Evolutionary conservation across 2,888 invertebrate species (phyloP), one percentile per base, ranked within the genome.

Genomic region (Leucophora obtusa): DNA sequence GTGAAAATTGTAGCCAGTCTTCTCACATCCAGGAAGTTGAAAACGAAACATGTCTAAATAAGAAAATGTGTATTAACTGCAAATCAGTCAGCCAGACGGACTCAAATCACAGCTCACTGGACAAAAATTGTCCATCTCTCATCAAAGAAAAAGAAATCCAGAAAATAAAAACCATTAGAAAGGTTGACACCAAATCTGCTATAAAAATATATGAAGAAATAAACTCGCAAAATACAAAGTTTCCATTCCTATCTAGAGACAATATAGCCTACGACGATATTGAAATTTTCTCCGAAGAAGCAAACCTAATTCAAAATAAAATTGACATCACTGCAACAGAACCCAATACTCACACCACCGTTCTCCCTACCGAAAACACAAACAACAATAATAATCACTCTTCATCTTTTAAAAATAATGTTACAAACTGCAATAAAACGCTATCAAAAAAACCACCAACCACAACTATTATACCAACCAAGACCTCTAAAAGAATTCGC

Each of bases 71-170:
- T 56, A 50, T 73, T 4, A 63, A 63, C 47, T 73, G 58, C n/a
- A 21, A 47, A 65, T 14, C 73, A 73, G 18, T 50, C 24, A 17
- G 18, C 73, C n/a, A n/a, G n/a, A n/a, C n/a, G n/a, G n/a, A n/a
- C n/a, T n/a, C n/a, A n/a, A n/a, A n/a, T n/a, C n/a, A n/a, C n/a
- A n/a, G n/a, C n/a, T n/a, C n/a, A 28, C 8, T 43, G 0, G 51
- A 51, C 15, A 59, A 50, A 59, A 65, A 59, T 33, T 73, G 58
- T 24, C 72, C 54, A 5, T 10, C 63, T 35, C 50, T 73, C 35
- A 3, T 58, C 17, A 43, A 47, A 17, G 54, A 66, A 18, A 65
- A 65, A 43, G 63, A 73, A 65, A 50, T 73, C 3, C 65, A 73
- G 63, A 50, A 50, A 0, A 73, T 73, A 14, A 73, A 56, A 43